Conservation (phyloP, 2,797 vertebrate species). For the Aplochiton taeniatus region DNA sequence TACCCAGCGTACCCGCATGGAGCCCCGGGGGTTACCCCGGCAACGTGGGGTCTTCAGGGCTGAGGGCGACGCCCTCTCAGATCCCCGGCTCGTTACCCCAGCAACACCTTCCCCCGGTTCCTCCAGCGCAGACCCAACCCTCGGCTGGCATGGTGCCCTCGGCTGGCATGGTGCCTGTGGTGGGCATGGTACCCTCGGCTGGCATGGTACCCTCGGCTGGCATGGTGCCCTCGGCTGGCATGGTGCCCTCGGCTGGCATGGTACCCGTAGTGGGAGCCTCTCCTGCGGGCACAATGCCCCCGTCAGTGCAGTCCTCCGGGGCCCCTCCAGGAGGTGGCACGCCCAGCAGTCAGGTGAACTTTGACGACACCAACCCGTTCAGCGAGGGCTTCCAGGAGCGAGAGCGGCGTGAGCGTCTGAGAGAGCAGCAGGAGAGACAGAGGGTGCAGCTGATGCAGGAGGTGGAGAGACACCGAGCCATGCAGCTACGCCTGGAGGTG, state of each 20-base stretch:
- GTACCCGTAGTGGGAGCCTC: too few relatives aligned
- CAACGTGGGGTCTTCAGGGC: slow-evolving; percentile 35
- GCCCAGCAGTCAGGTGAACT: slow-evolving; percentile 80
- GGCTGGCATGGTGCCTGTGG: too few relatives aligned
- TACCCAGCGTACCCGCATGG: slow-evolving; percentile 74
- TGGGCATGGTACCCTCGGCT: too few relatives aligned
- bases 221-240: too few relatives aligned
- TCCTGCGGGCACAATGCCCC: slow-evolving; percentile 7
- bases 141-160: too few relatives aligned
- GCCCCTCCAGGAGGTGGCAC: slow-evolving; percentile 8
- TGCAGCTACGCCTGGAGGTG: slow-evolving; percentile 71
- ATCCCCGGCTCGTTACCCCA: slow-evolving; percentile 62
- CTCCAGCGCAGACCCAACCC: too few relatives aligned
- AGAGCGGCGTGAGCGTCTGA: slow-evolving; percentile 87
- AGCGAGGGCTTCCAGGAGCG: slow-evolving; percentile 96
- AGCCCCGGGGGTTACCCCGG: slow-evolving; percentile 59
- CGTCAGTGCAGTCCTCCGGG: slow-evolving; percentile 55
- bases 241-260: too few relatives aligned
- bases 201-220: too few relatives aligned
- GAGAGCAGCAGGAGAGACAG: slow-evolving; percentile 93
- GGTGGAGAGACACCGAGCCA: slow-evolving; percentile 77
- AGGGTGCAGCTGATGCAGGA: slow-evolving; percentile 92
- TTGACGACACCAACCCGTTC: slow-evolving; percentile 98
- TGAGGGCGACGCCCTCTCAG: slow-evolving; percentile 58
- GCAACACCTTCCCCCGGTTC: background rate